Evolutionary conservation across 1,140 invertebrate genomes (phyloP).

Genomic region (Diuraphis noxia): DNA sequence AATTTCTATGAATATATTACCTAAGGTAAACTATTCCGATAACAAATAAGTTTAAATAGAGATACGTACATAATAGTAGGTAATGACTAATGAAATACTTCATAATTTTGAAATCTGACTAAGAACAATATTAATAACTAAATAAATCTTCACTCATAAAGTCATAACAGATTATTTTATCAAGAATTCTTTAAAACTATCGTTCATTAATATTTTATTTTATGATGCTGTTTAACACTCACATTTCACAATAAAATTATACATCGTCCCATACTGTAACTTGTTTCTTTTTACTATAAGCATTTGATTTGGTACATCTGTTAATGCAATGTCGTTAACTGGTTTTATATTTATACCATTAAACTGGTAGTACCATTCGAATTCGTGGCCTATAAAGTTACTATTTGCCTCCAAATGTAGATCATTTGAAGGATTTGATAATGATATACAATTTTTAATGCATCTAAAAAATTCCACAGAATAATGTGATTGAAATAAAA

Average conservation of each 20-base stretch:
- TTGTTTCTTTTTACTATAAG: neutral
- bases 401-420: neutral
- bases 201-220: neutral
- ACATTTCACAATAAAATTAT: neutral
- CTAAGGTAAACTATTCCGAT: neutral
- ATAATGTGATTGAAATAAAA: neutral
- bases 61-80: neutral
- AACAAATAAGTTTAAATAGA: neutral
- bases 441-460: neutral
- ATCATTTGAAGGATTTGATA: slow-evolving; percentile 7
- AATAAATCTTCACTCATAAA: neutral
- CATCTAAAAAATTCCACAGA: neutral
- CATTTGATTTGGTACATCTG: neutral
- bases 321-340: neutral
- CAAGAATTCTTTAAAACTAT: neutral
- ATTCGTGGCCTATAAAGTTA: neutral
- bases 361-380: neutral
- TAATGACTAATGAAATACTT: too few species aligned
- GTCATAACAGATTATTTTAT: neutral
- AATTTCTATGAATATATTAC: neutral
- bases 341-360: neutral
- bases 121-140: too few species aligned
- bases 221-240: neutral
- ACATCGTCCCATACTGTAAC: neutral
- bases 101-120: neutral